Conservation (phyloP, 2,113 vertebrate species). For the Lycocorax pyrrhopterus region DNA sequence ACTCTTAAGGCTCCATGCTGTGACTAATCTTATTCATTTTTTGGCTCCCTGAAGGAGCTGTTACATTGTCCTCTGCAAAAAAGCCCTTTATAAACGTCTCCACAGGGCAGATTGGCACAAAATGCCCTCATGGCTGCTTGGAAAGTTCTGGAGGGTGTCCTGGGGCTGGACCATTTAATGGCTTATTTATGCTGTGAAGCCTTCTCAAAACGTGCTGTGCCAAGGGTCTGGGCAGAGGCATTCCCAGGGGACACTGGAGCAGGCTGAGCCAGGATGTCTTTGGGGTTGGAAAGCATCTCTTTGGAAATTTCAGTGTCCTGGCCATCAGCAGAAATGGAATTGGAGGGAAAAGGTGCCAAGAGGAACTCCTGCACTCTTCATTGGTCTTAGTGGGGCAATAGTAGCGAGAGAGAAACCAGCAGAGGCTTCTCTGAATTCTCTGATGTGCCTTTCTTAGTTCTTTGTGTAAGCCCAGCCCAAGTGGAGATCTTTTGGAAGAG, state of each 20-base stretch:
- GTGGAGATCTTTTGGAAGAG: neutral
- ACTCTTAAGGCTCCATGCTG: neutral
- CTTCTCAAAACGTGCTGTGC: neutral
- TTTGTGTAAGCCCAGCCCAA: neutral
- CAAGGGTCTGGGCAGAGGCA: neutral
- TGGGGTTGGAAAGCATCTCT: neutral
- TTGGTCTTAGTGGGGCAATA: neutral
- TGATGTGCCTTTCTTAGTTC: neutral
- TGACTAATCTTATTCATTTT: constrained; percentile 20
- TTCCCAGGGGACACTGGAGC: neutral
- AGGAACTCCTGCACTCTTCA: neutral
- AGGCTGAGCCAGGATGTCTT: neutral
- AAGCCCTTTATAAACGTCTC: constrained; percentile 1
- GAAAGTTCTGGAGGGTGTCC: neutral
- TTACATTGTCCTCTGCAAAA: neutral
- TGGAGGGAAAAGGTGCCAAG: neutral
- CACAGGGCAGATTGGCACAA: neutral
- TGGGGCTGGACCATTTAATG: neutral
- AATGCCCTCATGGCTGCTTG: neutral
- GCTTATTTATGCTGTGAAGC: neutral
- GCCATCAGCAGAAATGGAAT: neutral
- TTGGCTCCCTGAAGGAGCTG: constrained; percentile 15
- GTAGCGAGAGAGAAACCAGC: neutral
- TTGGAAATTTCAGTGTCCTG: neutral
- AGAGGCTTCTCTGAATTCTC: neutral